Evolutionary conservation across 2,797 vertebrate genomes (phyloP), one percentile per base, ranked within the genome.

Genomic region (Cossypha heuglini): DNA sequence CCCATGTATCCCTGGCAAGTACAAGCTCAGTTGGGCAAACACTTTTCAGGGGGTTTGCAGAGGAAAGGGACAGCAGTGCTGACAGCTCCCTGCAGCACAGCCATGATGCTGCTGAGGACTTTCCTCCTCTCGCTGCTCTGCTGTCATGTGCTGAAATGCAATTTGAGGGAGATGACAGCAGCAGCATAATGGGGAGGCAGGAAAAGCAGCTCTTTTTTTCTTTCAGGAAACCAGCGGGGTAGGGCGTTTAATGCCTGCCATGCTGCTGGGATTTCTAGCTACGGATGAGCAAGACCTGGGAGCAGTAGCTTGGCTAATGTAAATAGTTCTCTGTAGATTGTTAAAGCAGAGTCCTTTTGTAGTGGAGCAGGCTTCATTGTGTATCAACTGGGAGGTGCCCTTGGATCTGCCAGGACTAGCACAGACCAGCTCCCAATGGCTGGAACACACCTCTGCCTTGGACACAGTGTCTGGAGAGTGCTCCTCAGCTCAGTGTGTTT

Each of bases 331-430:
- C 46, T 78, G 1, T 64, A 3, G 62, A 42, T 45, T 83, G 79
- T 93, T 81, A 61, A 74, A 84, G 83, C 2, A 16, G 64, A 86
- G 78, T 88, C 73, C 69, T 78, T 11, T 81, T 49, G 40, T 74
- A 55, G 37, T 33, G 74, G 67, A 69, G 33, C 46, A 64, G 61
- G 54, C 35, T 91, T 66, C 52, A 24, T 54, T 96, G 95, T 92
- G 88, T 94, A 6, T 72, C 46, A 92, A 75, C 55, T 75, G 93
- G 93, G 92, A 96, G 95, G 93, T 90, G 82, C 90, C 85, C 79
- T 54, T 38, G 71, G 67, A 87, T 86, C 66, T 40, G 89, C 43
- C 84, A 25, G 2, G 25, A 35, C 67, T 52, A 18, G 86, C 75
- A n/a, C 38, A 68, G 85, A 55, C 43, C 63, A 62, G 89, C 78